These are phyloP conservation scores for Sula dactylatra DNA, from an alignment of 2,113 vertebrate genomes.

Conservation along the genomic window DNA sequence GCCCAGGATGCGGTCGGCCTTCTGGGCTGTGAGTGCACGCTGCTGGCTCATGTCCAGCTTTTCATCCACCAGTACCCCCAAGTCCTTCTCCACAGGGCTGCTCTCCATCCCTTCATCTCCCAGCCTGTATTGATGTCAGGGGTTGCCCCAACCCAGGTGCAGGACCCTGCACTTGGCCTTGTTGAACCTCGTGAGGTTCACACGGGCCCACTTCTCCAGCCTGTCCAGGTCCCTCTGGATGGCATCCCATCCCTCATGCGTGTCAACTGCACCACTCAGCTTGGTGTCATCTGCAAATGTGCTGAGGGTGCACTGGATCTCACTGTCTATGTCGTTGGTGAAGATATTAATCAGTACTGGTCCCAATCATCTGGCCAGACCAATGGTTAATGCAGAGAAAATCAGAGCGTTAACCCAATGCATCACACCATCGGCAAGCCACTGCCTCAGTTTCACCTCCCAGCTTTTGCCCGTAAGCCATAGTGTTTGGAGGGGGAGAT, in stretches of 20 bases:
- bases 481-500: background rate
- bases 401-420: background rate
- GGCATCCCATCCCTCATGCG: fast-evolving
- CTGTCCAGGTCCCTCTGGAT: background rate
- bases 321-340: background rate
- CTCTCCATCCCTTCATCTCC: background rate
- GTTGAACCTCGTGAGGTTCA: background rate
- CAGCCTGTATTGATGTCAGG: background rate
- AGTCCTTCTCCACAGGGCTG: background rate
- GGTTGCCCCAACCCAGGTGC: background rate
- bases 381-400: background rate
- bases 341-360: background rate
- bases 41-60: background rate
- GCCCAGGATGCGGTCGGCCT: too few relatives aligned
- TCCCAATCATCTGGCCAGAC: too few relatives aligned
- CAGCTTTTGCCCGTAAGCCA: background rate
- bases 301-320: background rate
- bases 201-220: fast-evolving
- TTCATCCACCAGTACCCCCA: background rate
- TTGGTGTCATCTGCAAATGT: background rate
- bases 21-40: background rate
- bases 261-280: background rate
- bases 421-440: fast-evolving
- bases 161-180: background rate
- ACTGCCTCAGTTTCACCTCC: background rate